Evolutionary conservation across 2,888 invertebrate species (phyloP), one percentile per base, ranked within the genome.

Genomic region (Mimumesa dahlbomi): DNA sequence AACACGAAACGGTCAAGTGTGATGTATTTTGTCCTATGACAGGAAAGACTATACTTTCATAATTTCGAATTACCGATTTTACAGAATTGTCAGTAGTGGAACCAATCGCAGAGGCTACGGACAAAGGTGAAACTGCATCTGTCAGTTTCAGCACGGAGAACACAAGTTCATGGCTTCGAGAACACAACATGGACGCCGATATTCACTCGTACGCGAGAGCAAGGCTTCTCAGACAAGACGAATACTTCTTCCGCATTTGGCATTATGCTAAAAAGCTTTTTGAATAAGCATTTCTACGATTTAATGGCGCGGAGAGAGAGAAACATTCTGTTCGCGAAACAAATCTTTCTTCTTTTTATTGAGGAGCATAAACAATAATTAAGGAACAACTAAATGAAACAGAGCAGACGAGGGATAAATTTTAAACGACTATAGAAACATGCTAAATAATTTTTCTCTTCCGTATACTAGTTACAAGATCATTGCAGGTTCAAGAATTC

Each of bases 191-290:
- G 95, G 97, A 98, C 89, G 97, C 97, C 1, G 96, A 97, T 87
- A 97, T 97, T 81, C 93, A 94, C 81, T 95, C 96, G 42, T 97
- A 97, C 90, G 95, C 97, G n/a, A 93, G 95, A 80, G 95, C 95
- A 74, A 94, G 95, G 65, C 92, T 97, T 54, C 91, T 97, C 53
- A 92, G 95, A 78, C 93, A 95, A 84, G 97, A 97, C 89, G 97
- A 98, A 91, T 98, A 98, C 91, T 98, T 97, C 94, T 98, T 98
- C 94, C 93, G 96, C 82, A 95, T 97, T 90, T 97, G 96, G 95
- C 94, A 94, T 90, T 94, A 96, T 85, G 95, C 96, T 81, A 94
- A 94, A 84, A 94, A 95, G 89, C 91, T 95, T 70, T 95, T 95
- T 90, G 94, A 96, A 90, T 95, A 93, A 92, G 87, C 85, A 86